phyloP scores from a whole-genome alignment of 2,888 invertebrate species.

The Tetropium fuscum region DNA sequence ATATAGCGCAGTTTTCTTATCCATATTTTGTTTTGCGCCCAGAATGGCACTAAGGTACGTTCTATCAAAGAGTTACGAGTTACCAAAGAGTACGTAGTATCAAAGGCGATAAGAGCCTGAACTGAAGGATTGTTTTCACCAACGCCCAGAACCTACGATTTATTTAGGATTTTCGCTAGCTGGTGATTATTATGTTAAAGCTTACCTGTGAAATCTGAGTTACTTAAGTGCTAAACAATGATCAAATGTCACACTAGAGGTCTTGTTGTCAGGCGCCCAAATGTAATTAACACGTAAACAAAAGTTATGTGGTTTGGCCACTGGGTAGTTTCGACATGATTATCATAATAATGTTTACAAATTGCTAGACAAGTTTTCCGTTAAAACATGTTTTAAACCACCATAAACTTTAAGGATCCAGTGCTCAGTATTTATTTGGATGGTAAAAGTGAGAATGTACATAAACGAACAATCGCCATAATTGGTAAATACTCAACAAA shows the following conservation, averaged over 20 bases:
- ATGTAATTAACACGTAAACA: slow-evolving; percentile 34
- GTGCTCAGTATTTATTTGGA: slow-evolving; percentile 10
- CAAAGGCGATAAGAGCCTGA: too few relatives aligned
- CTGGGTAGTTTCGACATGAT: slow-evolving; percentile 26
- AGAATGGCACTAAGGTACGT: too few relatives aligned
- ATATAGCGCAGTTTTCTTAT: too few relatives aligned
- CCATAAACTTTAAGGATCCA: slow-evolving; percentile 25
- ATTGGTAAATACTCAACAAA: slow-evolving; percentile 23
- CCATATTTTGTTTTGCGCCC: too few relatives aligned
- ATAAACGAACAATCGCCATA: slow-evolving; percentile 10
- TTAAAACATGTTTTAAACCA: slow-evolving; percentile 26
- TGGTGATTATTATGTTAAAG: slow-evolving; percentile 38
- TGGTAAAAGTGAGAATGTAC: slow-evolving; percentile 13
- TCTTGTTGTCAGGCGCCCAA: slow-evolving; percentile 40
- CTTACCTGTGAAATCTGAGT: slow-evolving; percentile 35
- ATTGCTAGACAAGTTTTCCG: slow-evolving; percentile 24
- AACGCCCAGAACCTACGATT: too few relatives aligned
- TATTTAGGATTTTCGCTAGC: slow-evolving; percentile 35
- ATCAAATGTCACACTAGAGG: slow-evolving; percentile 44
- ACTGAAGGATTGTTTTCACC: too few relatives aligned
- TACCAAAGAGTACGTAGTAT: too few relatives aligned
- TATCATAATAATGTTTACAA: slow-evolving; percentile 30
- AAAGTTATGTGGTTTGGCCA: slow-evolving; percentile 23
- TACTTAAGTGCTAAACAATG: slow-evolving; percentile 36
- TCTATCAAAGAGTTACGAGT: too few relatives aligned